Evolutionary conservation across 2,113 vertebrate genomes (phyloP).

Genomic region (Anolis carolinensis): DNA sequence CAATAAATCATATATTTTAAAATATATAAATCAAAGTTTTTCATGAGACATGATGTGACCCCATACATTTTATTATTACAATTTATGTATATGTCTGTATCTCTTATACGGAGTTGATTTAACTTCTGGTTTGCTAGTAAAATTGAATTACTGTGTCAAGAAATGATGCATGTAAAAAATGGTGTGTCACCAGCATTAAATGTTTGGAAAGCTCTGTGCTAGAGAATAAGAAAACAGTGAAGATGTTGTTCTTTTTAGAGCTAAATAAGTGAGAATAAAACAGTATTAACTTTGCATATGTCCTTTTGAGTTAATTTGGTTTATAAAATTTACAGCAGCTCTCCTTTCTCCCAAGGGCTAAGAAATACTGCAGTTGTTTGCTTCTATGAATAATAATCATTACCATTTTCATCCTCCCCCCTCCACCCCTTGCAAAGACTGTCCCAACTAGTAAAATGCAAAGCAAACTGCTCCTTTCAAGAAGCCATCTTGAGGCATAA

Average conservation of each 20-base stretch:
- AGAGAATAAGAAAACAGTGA: background rate
- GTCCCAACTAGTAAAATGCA: slow-evolving; percentile 46
- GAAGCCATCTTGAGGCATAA: slow-evolving; percentile 20
- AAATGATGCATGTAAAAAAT: no score
- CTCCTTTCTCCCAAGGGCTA: background rate
- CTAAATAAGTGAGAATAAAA: background rate
- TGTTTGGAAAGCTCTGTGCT: no score
- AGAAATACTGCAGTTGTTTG: slow-evolving; percentile 21
- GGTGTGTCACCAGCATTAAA: no score
- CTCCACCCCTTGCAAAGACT: slow-evolving; percentile 16
- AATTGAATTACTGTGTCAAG: no score
- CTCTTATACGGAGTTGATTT: no score
- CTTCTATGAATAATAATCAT: slow-evolving; percentile 10
- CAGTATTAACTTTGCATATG: background rate
- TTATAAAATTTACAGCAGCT: slow-evolving; percentile 12
- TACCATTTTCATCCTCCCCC: background rate
- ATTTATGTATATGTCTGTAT: no score
- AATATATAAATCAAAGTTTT: no score
- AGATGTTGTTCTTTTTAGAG: background rate
- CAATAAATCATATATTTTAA: no score
- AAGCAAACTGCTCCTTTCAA: slow-evolving; percentile 51
- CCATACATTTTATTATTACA: no score
- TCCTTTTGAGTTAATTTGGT: background rate
- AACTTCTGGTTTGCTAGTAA: no score
- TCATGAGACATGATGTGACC: no score